Base-by-base conservation (phyloP, 2,113 vertebrate genomes). In the Microcebus lehilahytsara region DNA sequence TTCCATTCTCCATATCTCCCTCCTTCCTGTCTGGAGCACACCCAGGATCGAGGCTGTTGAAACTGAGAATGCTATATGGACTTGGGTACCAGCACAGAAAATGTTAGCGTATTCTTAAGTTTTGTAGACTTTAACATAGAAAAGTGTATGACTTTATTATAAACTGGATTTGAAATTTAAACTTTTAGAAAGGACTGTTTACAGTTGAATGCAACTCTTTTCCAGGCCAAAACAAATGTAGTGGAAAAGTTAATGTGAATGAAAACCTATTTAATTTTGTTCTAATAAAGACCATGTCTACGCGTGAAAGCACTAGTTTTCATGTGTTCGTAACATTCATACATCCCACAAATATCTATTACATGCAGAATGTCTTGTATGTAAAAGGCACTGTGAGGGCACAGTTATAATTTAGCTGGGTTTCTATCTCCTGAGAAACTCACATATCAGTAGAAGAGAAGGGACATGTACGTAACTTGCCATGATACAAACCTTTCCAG, bases 101-200 rank as follows among this genome's bases (percentile, higher is more conserved):
- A 19, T n/a, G 46, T 67, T n/a, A 67, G 23, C 30, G 8, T 56
- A 23, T 22, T 42, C 51, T 69, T 71, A 51, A 66, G 72, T 71
- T 75, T n/a, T 81, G 4, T 32, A 66, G 37, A 7, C 3, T 86
- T 56, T 72, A 60, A 78, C 85, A 66, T 16, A 32, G 27, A 66
- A 77, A 75, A 89, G 14, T 22, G 46, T 37, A 71, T 60, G 74
- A 32, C 51, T 93, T 91, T 42, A 92, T 58, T 58, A 58, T 51
- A 84, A 85, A 85, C 49, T 88, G 37, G 46, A 62, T 81, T 93
- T 86, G 49, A 92, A 94, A 83, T 81, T 27, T 53, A 25, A 92
- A 79, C 32, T 56, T 85, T 95, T 69, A 78, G 34, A 58, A 93
- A 94, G 27, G 77, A 37, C 81, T 77, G 12, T 85, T 66, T 92